Conservation (phyloP, 1,140 invertebrate species). For the Bombus superbus region DNA sequence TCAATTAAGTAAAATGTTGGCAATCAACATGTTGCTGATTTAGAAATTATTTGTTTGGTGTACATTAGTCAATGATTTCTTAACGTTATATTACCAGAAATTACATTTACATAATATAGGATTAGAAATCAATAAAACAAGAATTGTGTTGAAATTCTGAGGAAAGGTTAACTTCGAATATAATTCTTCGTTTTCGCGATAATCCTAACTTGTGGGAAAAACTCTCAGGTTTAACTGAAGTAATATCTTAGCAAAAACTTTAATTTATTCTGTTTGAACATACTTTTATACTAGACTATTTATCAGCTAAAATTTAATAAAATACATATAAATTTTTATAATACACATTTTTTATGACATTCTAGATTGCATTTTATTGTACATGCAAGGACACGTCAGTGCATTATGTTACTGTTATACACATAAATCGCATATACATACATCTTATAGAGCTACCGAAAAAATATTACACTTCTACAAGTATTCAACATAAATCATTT, state of each 20-base stretch:
- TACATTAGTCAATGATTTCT: neutral
- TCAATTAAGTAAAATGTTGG: neutral
- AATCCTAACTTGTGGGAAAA: neutral
- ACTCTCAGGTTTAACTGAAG: constrained; percentile 44
- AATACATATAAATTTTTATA: neutral
- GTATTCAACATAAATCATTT: neutral
- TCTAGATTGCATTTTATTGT: neutral
- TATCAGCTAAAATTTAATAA: constrained; percentile 10
- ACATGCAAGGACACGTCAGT: constrained; percentile 2
- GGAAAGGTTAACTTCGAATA: neutral
- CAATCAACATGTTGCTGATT: neutral
- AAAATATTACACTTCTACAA: constrained; percentile 2
- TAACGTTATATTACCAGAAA: neutral
- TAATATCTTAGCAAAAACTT: neutral
- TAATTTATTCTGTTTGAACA: neutral
- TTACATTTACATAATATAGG: neutral
- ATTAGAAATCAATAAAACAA: neutral
- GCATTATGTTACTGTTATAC: constrained; percentile 1
- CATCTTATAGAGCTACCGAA: neutral
- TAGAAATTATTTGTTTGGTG: neutral
- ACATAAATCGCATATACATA: neutral
- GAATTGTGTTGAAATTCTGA: neutral
- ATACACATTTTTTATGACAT: neutral
- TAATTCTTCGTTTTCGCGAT: neutral
- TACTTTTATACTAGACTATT: neutral